Evolutionary conservation across 1,140 invertebrate species (phyloP).

Genomic region (Hycleus phaleratus): DNA sequence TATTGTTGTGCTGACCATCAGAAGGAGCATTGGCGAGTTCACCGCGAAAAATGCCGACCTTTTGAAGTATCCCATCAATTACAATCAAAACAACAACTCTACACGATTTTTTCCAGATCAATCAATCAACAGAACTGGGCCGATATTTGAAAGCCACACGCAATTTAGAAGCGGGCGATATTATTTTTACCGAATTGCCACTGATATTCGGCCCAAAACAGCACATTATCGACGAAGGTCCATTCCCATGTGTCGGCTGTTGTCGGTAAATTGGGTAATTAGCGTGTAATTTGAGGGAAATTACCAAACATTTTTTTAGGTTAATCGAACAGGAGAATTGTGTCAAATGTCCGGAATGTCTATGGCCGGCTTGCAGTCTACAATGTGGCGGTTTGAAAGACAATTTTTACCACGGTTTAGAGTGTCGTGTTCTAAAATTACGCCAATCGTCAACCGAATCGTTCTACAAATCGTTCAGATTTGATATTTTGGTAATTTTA

Average conservation of each 20-base stretch:
- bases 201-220: constrained; percentile 61
- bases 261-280: constrained; percentile 41
- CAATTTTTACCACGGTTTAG: constrained; percentile 51
- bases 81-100: constrained; percentile 30
- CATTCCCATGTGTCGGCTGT: constrained; percentile 50
- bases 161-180: constrained; percentile 63
- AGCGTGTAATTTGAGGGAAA: constrained; percentile 44
- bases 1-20: constrained; percentile 67
- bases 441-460: constrained; percentile 1
- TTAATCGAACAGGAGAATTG: constrained; percentile 10
- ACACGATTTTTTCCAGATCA: constrained; percentile 10
- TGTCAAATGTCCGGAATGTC: constrained; percentile 41
- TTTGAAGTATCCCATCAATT: background rate
- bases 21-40: constrained; percentile 59
- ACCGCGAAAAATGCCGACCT: constrained; percentile 52
- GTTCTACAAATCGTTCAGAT: constrained; percentile 39
- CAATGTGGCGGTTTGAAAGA: constrained; percentile 53
- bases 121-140: constrained; percentile 42
- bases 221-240: constrained; percentile 34
- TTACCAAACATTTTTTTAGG: constrained; percentile 53
- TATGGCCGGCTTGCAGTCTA: constrained; percentile 60
- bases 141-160: constrained; percentile 58
- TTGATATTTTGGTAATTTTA: constrained; percentile 57
- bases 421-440: constrained; percentile 48
- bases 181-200: constrained; percentile 63